Conservation (phyloP, 2,888 invertebrate species). For the Cantharis rufa region DNA sequence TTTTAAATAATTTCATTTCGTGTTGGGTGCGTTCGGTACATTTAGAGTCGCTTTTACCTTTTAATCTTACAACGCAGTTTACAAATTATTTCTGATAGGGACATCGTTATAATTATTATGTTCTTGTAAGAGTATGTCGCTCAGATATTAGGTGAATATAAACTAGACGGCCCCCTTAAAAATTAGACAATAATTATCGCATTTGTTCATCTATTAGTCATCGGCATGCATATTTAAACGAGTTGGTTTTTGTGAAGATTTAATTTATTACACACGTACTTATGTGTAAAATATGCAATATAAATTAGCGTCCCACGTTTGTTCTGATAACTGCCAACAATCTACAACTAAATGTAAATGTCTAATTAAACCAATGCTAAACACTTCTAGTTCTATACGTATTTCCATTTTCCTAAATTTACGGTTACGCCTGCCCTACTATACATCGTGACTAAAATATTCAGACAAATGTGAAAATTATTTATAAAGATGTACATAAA, state of each 20-base stretch:
- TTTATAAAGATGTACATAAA: constrained; percentile 8
- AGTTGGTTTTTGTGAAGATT: constrained; percentile 11
- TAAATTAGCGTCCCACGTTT: constrained; percentile 48
- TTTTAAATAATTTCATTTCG: no score
- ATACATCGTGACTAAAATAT: constrained; percentile 31
- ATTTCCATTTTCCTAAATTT: constrained; percentile 33
- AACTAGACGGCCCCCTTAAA: not conserved
- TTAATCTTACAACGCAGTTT: no score
- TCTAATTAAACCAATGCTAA: constrained; percentile 44
- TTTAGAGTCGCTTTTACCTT: no score
- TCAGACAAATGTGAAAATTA: constrained; percentile 15
- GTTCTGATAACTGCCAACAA: constrained; percentile 46
- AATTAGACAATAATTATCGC: constrained; percentile 3
- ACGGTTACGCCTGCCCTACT: constrained; percentile 20
- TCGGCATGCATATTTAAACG: constrained; percentile 9
- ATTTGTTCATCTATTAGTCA: constrained; percentile 5
- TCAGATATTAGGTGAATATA: not conserved
- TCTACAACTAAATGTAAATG: constrained; percentile 44
- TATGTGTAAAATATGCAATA: constrained; percentile 33
- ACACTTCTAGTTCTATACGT: constrained; percentile 27
- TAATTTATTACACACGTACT: constrained; percentile 35
- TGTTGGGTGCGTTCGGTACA: no score
- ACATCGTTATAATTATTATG: no score
- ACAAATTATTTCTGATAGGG: no score
- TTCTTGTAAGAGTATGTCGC: not conserved